phyloP scores from a whole-genome alignment of 2,113 vertebrate genomes.

The Dicerorhinus sumatrensis region DNA sequence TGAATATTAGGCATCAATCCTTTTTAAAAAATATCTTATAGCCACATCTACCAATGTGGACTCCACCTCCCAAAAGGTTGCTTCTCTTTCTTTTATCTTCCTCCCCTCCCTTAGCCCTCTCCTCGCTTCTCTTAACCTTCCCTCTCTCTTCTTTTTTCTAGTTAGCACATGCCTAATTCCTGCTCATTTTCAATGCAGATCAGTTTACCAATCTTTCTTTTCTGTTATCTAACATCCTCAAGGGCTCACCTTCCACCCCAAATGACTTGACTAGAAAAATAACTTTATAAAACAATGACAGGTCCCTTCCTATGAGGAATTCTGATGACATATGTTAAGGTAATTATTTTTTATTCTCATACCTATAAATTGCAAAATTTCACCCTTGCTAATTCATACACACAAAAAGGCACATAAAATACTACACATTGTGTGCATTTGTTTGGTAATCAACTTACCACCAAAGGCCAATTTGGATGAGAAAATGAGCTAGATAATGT shows the following conservation, averaged over 20 bases:
- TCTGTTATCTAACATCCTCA: not conserved
- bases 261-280: constrained; percentile 21
- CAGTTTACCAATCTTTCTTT: not conserved
- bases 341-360: not conserved
- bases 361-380: not conserved
- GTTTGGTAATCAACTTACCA: not conserved
- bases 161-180: not conserved
- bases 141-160: not conserved
- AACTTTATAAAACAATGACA: not conserved
- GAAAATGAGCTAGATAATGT: not conserved
- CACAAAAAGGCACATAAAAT: not conserved
- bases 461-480: not conserved
- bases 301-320: not conserved
- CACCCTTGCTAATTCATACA: not conserved
- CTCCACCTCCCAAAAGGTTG: not conserved
- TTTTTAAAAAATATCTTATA: not conserved
- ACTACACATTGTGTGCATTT: not conserved
- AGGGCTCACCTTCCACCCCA: not conserved
- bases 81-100: not conserved
- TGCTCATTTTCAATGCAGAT: not conserved
- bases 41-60: not conserved
- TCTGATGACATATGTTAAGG: not conserved
- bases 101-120: not conserved
- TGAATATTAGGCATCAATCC: not conserved
- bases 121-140: not conserved